phyloP scores from a whole-genome alignment of 1,140 invertebrate genomes.

The Ephestia elutella region DNA sequence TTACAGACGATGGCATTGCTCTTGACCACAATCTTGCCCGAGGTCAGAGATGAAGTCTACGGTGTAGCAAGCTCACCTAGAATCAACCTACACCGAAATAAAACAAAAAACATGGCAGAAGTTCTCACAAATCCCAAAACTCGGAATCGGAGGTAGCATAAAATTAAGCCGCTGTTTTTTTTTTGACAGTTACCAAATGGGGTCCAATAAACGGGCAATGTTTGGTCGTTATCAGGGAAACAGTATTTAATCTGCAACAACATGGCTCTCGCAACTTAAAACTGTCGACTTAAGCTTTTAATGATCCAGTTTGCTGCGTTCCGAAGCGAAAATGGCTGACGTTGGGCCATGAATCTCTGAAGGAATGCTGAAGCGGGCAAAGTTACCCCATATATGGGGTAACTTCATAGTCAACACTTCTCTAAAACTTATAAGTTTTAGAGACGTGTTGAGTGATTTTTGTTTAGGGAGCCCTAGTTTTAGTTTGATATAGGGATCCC shows the following conservation, averaged over 20 bases:
- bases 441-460: too few species aligned
- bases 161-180: neutral
- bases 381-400: too few species aligned
- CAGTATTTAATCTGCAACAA: conserved; percentile 8
- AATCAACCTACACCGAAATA: neutral
- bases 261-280: conserved; percentile 18
- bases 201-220: conserved; percentile 4
- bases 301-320: conserved; percentile 21
- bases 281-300: conserved; percentile 22
- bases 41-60: too few species aligned
- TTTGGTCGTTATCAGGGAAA: conserved; percentile 9
- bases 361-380: neutral
- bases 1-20: too few species aligned
- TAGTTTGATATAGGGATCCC: too few species aligned
- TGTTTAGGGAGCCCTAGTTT: too few species aligned
- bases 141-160: neutral
- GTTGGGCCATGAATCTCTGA: conserved; percentile 7
- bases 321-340: conserved; percentile 3
- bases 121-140: neutral
- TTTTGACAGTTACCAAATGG: neutral
- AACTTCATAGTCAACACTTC: too few species aligned
- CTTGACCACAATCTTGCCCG: too few species aligned
- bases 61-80: too few species aligned
- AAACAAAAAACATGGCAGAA: neutral
- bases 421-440: too few species aligned